Base-by-base conservation (phyloP, 2,113 vertebrate species). In the Ancistrus triradiatus region DNA sequence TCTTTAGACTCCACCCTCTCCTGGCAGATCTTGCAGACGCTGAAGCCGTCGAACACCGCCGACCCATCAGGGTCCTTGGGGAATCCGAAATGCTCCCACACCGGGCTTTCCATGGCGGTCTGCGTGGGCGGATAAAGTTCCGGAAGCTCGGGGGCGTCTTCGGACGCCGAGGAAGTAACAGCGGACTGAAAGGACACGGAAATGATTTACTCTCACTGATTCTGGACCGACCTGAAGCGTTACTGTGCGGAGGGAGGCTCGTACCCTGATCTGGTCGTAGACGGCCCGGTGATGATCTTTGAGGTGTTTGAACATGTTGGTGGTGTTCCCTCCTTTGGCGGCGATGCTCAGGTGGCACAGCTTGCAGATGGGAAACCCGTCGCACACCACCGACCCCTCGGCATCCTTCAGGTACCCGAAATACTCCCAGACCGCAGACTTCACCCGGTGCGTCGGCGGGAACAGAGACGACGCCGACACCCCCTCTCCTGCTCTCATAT, bases 321-420 rank as follows among this genome's bases (percentile, higher is more conserved):
- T 66, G 33, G 64, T 66, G 25, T 66, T 66, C 14, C 64, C 64
- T 6, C 64, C 53, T 49, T 66, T 66, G 37, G 64, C 53, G 1
- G 64, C 33, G 6, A 66, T 52, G 22, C 58, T 66, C 25, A 66
- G n/a, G 33, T 66, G 47, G 47, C 68, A 70, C 18, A 58, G 40
- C 27, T 64, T 70, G 46, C 68, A 70, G 13, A 65, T 65, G 6
- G 68, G 68, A 13, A 58, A 58, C 7, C 68, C 68, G 15, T 70
- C 61, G 3, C 68, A 70, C 44, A 64, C 53, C n/a, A 63, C 60
- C 4, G 35, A 25, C 9, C 51, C 64, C 13, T 70, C 44, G 0
- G 66, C 27, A 11, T 68, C 48, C 18, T 68, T 68, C 21, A 52
- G 2, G 40, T 60, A 68, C 2, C 66, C 66, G 21, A 68, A 68